Base-by-base conservation (phyloP, 2,113 vertebrate genomes). In the Leptobrachium ailaonicum region DNA sequence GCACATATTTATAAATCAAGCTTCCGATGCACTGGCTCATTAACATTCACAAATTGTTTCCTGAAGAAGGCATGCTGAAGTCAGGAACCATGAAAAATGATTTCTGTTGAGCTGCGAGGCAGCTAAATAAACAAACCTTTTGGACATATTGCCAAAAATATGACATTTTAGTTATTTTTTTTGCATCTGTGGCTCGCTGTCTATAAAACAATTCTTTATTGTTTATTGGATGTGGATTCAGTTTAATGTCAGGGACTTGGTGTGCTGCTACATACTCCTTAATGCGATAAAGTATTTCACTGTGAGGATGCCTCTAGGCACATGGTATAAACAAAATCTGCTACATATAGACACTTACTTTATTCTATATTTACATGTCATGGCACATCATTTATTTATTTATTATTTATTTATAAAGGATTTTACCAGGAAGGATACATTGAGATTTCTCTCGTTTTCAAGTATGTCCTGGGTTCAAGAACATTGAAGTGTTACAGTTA, bases 11-110 rank as follows among this genome's bases (percentile, higher is more conserved):
- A 71, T 11, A 78, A 71, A 63, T 45, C 11, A 41, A 62, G 47
- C 14, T 40, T 73, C 64, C 32, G 12, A 12, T 56, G 70, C 53
- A 66, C 12, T 6, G 40, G 47, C 44, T 41, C 50, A 73, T 79
- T 79, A 66, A 66, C 62, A 54, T 75, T 75, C 62, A 64, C 60
- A 66, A 73, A 73, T 73, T 43, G 73, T 75, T 75, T 75, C 44
- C 58, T 63, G 64, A 56, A 66, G 62, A 12, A 73, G 62, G 14
- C 14, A 73, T 64, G 56, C n/a, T 54, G 47, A 10, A 66, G 47
- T 66, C 41, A 56, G 40, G 45, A 73, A 41, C 13, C 69, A 79
- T 66, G 41, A 79, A 63, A 41, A 79, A 71, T 66, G 40, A 64
- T 66, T 79, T 79, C 40, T 53, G 20, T 62, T 50, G 11, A 40